A percentile compares a stretch with the other conserved stretches of the same genome.
Evolutionary conservation across 1,140 invertebrate genomes (phyloP).

Genomic region (Apis florea): DNA sequence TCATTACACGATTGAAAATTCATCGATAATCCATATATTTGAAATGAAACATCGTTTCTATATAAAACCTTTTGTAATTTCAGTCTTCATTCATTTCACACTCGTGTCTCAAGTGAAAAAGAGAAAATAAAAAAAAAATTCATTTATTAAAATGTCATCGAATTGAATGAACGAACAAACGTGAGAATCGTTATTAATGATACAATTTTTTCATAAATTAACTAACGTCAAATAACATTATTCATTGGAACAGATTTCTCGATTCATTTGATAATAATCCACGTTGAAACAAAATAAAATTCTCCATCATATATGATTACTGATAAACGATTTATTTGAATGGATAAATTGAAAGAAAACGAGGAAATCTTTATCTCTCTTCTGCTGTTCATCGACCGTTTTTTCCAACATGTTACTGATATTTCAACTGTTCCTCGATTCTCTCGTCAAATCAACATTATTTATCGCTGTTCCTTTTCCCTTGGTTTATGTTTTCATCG

Average conservation of each 20-base stretch:
- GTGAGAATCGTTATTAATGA: not conserved
- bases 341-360: not conserved
- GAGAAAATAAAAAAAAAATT: not conserved
- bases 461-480: not conserved
- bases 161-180: not conserved
- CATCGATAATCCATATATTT: not conserved
- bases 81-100: not conserved
- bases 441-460: not conserved
- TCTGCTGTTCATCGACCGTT: not conserved
- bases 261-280: conserved; percentile 12
- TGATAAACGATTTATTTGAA: not conserved
- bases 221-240: too few relatives aligned
- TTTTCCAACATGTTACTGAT: not conserved
- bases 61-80: not conserved
- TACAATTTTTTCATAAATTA: not conserved
- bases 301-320: not conserved
- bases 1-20: not conserved
- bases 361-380: not conserved
- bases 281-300: conserved; percentile 9
- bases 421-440: not conserved
- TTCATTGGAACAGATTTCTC: not conserved
- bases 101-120: not conserved
- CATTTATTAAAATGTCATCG: not conserved
- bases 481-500: not conserved
- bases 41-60: not conserved